Conservation (phyloP, 2,797 vertebrate species). For the Rhinella marina region DNA sequence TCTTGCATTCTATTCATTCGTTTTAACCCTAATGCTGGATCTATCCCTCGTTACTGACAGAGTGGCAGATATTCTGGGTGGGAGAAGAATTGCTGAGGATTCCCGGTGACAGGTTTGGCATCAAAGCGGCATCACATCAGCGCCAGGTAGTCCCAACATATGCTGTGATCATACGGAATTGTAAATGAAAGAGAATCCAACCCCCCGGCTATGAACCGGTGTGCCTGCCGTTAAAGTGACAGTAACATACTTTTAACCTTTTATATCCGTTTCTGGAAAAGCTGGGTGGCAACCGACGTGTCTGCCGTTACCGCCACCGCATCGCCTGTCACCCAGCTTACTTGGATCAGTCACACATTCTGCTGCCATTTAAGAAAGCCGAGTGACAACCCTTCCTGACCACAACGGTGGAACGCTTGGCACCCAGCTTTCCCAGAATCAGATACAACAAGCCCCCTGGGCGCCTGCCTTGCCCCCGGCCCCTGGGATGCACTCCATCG, state of each 20-base stretch:
- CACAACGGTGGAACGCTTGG: not conserved
- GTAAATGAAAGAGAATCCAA: not conserved
- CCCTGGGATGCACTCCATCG: not conserved
- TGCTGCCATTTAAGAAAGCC: not conserved
- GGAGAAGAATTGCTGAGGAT: not conserved
- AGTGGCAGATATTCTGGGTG: not conserved
- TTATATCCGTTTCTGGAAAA: not conserved
- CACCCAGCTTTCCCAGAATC: slow-evolving; percentile 3
- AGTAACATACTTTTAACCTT: not conserved
- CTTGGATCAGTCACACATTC: not conserved
- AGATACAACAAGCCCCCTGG: not conserved
- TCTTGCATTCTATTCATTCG: not conserved
- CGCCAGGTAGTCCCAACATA: not conserved
- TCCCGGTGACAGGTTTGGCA: not conserved
- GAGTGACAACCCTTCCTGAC: not conserved
- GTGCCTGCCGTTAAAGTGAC: not conserved
- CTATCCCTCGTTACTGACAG: not conserved
- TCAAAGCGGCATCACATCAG: not conserved
- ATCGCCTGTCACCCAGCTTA: not conserved
- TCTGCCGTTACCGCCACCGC: not conserved
- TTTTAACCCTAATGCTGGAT: not conserved
- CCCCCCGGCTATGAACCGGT: not conserved
- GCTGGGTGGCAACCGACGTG: not conserved
- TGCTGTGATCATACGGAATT: slow-evolving; percentile 26
- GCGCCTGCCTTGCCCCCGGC: too few species aligned